Conservation (phyloP, 2,797 vertebrate species). For the Propithecus perrieri region DNA sequence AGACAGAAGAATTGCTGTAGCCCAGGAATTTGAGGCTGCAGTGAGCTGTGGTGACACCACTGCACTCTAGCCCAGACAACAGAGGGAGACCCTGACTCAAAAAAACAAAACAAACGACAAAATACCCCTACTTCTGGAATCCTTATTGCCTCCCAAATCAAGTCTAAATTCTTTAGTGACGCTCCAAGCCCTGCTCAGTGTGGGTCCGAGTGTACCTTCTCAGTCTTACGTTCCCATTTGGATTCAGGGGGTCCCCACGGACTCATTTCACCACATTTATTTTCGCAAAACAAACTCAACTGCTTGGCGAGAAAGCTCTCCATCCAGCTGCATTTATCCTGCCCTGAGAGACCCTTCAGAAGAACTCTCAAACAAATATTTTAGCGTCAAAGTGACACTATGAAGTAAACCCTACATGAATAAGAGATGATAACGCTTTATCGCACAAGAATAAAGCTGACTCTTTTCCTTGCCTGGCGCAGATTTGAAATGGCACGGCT, state of each 20-base stretch:
- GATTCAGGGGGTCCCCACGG: neutral
- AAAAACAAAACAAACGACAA: neutral
- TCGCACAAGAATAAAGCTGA: neutral
- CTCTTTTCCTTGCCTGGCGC: neutral
- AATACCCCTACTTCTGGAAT: neutral
- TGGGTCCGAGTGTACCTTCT: neutral
- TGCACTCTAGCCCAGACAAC: neutral
- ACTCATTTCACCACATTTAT: neutral
- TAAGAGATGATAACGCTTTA: slow-evolving; percentile 38
- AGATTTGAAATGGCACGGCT: slow-evolving; percentile 45
- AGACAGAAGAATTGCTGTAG: neutral
- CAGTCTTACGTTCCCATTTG: neutral
- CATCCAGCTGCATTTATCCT: neutral
- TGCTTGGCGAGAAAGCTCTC: neutral
- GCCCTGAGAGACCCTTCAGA: neutral
- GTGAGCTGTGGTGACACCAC: neutral
- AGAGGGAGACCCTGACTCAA: neutral
- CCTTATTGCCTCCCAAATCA: neutral
- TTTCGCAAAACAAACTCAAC: neutral
- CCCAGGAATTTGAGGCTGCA: neutral
- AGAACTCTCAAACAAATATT: slow-evolving; percentile 64
- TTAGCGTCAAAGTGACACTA: neutral
- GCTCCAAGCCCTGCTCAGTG: accelerated
- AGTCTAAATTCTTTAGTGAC: neutral
- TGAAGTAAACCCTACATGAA: slow-evolving; percentile 51